Base-by-base conservation (phyloP, 2,888 invertebrate species). In the Cybosia mesomella region DNA sequence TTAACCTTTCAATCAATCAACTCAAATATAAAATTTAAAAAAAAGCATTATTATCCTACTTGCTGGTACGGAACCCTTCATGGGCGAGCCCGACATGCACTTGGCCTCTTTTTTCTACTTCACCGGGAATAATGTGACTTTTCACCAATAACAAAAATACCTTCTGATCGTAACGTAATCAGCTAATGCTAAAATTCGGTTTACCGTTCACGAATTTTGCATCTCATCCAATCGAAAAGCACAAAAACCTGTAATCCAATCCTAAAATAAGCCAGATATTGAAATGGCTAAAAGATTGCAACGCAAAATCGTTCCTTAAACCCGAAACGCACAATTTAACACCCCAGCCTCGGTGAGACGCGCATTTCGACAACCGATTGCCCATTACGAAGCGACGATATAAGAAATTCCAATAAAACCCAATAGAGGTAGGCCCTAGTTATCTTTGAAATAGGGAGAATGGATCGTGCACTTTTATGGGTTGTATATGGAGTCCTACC, bases 341-440 rank as follows among this genome's bases (percentile, higher is more conserved):
- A 86, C 89, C 89, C 86, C 82, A 80, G 85, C 73, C 59, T 68
- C 58, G 71, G 70, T 66, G 68, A 74, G 74, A 78, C 81, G 84
- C 79, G 85, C 86, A 84, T 88, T 87, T 84, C 88, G 83, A 85
- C 83, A 83, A 86, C 83, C 88, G 89, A 92, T 92, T 92, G 90
- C 91, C 92, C 89, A 92, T 92, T 92, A 91, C 86, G 78, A 74
- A 75, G 80, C 85, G 83, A 81, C 87, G 90, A 88, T 91, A 87
- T 88, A 90, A 87, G 91, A 91, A 92, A 91, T 92, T 92, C 91
- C 92, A 92, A 92, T 92, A 92, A 92, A 89, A 88, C 80, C 84
- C 86, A 81, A 86, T 85, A 85, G 87, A 84, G 83, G 80, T 65
- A 22, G 79, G 58, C 63, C 55, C 69, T 59, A 58, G 57, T n/a